A percentile compares a stretch with the other conserved stretches of the same genome.
These are phyloP conservation scores for Trachelus stipa DNA, from an alignment of 2,888 invertebrate species.

Conservation along the genomic window DNA sequence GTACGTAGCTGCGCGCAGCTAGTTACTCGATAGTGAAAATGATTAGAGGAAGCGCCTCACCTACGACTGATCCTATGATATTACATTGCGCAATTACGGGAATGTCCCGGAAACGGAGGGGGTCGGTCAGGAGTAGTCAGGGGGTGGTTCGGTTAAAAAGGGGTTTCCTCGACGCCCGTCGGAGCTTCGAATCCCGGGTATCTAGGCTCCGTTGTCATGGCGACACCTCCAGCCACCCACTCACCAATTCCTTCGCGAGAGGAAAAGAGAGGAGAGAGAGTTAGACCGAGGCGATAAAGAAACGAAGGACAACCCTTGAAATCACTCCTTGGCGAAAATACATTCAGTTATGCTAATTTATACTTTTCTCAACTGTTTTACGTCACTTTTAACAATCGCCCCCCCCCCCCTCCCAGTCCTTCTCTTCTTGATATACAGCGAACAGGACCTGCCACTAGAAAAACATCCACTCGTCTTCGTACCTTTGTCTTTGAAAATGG, in stretches of 20 bases:
- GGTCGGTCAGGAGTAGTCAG: conserved; percentile 1
- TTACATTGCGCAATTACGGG: background rate
- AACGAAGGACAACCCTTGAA: background rate
- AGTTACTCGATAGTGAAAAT: background rate
- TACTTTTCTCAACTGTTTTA: background rate
- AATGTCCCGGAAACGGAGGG: background rate
- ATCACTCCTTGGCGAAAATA: background rate
- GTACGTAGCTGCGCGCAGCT: background rate
- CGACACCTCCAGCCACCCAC: conserved; percentile 26
- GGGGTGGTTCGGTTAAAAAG: background rate
- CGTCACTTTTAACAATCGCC: background rate
- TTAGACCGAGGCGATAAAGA: background rate
- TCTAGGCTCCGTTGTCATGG: conserved; percentile 47
- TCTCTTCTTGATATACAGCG: background rate
- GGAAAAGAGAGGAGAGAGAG: background rate
- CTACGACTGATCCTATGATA: background rate
- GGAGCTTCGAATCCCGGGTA: conserved; percentile 39
- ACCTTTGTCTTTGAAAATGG: background rate
- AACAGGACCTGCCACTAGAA: background rate
- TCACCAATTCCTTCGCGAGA: background rate
- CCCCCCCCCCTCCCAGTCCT: background rate
- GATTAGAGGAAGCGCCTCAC: background rate
- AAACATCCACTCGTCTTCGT: background rate
- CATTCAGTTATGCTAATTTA: background rate
- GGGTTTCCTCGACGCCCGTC: background rate